These are phyloP conservation scores for Atrichornis clamosus DNA, from an alignment of 2,113 vertebrate genomes.

Conservation along the genomic window DNA sequence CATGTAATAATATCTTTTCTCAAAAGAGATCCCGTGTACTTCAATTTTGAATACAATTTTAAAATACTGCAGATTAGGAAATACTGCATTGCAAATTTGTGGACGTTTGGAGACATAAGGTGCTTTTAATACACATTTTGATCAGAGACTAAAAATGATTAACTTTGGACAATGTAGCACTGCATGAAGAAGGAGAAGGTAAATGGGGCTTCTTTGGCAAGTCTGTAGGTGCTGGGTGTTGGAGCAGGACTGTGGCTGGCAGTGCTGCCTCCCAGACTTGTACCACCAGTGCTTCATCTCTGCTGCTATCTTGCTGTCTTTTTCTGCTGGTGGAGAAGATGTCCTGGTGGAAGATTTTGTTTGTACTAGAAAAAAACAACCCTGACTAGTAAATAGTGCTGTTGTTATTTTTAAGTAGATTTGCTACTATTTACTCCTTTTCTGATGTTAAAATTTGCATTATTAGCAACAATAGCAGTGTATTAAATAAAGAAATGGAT, in stretches of 20 bases:
- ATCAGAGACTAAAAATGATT: neutral
- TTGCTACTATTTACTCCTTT: neutral
- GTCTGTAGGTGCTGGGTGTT: neutral
- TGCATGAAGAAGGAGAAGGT: neutral
- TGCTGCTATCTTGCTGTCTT: neutral
- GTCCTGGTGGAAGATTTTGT: neutral
- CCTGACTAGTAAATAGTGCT: neutral
- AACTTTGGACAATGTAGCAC: fast-evolving
- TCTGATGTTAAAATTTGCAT: neutral
- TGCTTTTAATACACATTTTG: neutral
- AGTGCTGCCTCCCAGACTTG: neutral
- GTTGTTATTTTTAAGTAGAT: neutral
- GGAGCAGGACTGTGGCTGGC: neutral
- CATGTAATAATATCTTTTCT: neutral
- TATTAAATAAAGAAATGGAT: neutral
- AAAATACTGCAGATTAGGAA: neutral
- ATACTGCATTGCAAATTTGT: neutral
- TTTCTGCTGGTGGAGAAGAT: neutral
- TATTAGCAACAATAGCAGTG: neutral
- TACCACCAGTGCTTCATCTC: neutral
- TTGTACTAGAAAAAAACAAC: neutral
- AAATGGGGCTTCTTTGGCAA: neutral
- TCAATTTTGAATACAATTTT: neutral
- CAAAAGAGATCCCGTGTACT: neutral
- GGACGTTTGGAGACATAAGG: neutral